Conservation (phyloP, 2,888 invertebrate genomes). For the Urechis unicinctus region DNA sequence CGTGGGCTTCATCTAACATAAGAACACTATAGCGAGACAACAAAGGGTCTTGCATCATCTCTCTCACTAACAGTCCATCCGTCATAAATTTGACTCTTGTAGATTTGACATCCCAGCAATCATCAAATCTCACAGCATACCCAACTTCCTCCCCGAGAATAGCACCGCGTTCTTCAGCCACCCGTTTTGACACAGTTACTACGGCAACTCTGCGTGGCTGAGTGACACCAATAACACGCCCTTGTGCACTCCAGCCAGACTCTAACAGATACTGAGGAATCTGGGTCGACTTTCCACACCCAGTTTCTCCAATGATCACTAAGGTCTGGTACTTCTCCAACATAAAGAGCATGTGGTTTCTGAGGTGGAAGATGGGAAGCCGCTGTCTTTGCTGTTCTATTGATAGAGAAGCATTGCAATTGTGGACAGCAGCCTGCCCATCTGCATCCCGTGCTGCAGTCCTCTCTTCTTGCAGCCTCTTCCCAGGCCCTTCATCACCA, state of each 20-base stretch:
- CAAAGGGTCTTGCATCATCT: constrained; percentile 91
- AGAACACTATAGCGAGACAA: constrained; percentile 77
- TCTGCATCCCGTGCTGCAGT: constrained; percentile 37
- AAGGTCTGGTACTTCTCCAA: constrained; percentile 81
- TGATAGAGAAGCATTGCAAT: constrained; percentile 66
- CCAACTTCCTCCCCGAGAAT: constrained; percentile 73
- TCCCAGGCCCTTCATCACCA: background rate
- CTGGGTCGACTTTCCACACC: constrained; percentile 91
- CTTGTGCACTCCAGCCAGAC: constrained; percentile 72
- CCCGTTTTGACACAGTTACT: constrained; percentile 73
- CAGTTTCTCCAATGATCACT: constrained; percentile 82
- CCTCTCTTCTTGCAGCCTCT: constrained; percentile 3
- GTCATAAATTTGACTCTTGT: constrained; percentile 76
- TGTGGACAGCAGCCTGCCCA: constrained; percentile 58
- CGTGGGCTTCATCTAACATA: constrained; percentile 92
- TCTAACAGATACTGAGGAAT: constrained; percentile 88
- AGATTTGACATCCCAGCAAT: constrained; percentile 40
- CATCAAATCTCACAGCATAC: constrained; percentile 69
- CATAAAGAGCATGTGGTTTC: constrained; percentile 81
- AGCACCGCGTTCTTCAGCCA: constrained; percentile 79
- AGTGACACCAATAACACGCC: constrained; percentile 73
- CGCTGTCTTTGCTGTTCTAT: constrained; percentile 76
- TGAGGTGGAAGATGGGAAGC: constrained; percentile 73
- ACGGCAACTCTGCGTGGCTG: constrained; percentile 89
- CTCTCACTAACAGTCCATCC: constrained; percentile 87